phyloP scores from a whole-genome alignment of 2,113 vertebrate genomes.

The Dipodomys merriami region DNA sequence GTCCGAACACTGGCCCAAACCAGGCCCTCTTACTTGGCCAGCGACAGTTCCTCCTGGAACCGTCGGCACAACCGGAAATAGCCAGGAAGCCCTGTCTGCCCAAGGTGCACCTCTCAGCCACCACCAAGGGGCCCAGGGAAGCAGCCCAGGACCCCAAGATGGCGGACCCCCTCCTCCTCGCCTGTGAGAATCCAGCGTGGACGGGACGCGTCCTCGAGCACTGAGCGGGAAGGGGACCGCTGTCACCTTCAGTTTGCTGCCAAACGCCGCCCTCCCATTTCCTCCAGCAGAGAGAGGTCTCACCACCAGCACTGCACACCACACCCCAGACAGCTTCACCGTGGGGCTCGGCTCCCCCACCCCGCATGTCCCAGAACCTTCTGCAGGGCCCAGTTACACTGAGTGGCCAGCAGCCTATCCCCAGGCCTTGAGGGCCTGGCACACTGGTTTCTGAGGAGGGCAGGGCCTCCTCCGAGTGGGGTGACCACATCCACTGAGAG shows the following conservation, averaged over 20 bases:
- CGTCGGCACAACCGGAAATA: not conserved
- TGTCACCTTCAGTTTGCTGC: constrained; percentile 67
- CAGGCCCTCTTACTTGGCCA: not conserved
- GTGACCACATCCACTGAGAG: accelerated
- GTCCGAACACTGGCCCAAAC: accelerated
- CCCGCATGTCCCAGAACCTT: not conserved
- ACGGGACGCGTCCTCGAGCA: accelerated
- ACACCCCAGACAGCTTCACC: accelerated
- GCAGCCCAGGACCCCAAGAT: not conserved
- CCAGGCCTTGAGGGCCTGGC: accelerated
- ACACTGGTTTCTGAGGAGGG: not conserved
- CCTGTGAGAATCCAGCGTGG: not conserved
- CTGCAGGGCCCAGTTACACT: not conserved
- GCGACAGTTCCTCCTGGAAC: not conserved
- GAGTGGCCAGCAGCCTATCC: not conserved
- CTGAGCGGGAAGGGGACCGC: not conserved
- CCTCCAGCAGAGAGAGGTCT: constrained; percentile 68
- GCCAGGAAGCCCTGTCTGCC: accelerated
- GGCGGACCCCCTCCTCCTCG: not conserved
- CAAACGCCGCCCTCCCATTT: constrained; percentile 69
- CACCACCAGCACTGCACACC: not conserved
- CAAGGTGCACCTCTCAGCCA: no score
- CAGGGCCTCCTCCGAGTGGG: not conserved
- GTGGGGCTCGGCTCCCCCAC: not conserved
- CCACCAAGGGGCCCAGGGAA: not conserved